A percentile compares a stretch with the other conserved stretches of the same genome.
These are phyloP conservation scores for Gymnothorax reevesii DNA, from an alignment of 2,797 vertebrate genomes.

Conservation along the genomic window DNA sequence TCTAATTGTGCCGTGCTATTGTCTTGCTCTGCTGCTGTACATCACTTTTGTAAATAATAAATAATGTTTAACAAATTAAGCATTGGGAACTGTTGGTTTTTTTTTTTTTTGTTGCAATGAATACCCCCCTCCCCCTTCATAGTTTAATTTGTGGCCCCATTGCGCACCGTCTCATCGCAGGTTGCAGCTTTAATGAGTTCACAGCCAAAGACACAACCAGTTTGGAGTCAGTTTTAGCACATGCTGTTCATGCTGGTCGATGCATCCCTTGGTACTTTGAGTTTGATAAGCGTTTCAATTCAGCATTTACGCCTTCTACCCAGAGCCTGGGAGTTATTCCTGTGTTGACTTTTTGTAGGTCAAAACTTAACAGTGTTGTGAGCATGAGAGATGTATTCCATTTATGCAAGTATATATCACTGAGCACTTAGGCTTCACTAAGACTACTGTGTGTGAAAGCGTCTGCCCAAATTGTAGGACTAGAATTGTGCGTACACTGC, in stretches of 20 bases:
- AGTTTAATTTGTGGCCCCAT: neutral
- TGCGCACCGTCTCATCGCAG: neutral
- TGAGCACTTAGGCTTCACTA: neutral
- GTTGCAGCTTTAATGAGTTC: neutral
- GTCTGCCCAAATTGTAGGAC: neutral
- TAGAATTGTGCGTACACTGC: neutral
- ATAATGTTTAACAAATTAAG: neutral
- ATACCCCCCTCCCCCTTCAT: neutral
- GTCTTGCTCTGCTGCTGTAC: neutral
- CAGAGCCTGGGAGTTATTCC: neutral
- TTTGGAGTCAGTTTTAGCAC: neutral
- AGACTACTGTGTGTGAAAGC: neutral
- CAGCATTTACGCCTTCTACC: neutral
- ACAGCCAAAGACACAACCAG: neutral
- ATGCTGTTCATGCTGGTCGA: neutral
- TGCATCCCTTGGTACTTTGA: constrained; percentile 20
- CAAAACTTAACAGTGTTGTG: neutral
- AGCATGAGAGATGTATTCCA: neutral
- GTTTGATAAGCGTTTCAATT: constrained; percentile 12
- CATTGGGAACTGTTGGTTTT: neutral
- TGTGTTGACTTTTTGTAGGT: neutral
- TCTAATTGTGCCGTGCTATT: neutral
- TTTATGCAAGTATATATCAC: neutral
- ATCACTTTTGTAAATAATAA: neutral
- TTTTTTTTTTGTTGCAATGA: neutral